Base-by-base conservation (phyloP, 1,140 invertebrate genomes). In the Nomia melanderi region DNA sequence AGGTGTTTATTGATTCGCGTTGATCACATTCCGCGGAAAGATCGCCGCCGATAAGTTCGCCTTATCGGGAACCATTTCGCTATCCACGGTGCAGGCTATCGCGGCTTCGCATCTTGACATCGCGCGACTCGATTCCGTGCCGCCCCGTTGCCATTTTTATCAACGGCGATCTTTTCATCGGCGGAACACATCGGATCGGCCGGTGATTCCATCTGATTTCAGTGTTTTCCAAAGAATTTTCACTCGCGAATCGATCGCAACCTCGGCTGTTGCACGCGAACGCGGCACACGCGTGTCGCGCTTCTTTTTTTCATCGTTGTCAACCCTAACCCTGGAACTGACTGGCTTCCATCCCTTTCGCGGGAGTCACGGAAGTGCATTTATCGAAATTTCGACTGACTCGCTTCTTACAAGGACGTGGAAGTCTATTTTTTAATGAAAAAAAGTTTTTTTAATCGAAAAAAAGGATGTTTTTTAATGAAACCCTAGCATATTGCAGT, bases 61-160 rank as follows among this genome's bases (percentile, higher is more conserved):
- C 9, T 69, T 79, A 81, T 79, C 77, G 14, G n/a, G 8, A 0
- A 41, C 14, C 20, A 31, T 69, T 79, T 50, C 20, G 33, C 39
- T 31, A 57, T 2, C 53, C 56, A 59, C 11, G 47, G 12, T 56
- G 31, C 12, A 27, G 54, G 3, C 41, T 60, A 79, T 81, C 78
- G 56, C 27, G 36, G 12, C 27, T 27, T 5, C 47, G 27, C 41
- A 75, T 81, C 79, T 79, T 27, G 20, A 79, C 25, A 66, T 27
- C 11, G 29, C 8, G 66, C 5, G 33, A 60, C 25, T 62, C n/a
- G 67, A 73, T 73, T 67, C 79, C 47, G 47, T 44, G 67, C 47
- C 12, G 27, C 14, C 20, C 33, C 27, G 31, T 23, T 60, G 27
- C 47, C 25, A 59, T 62, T 72, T 66, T 60, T 53, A 65, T 44